These are phyloP conservation scores for Phenganax stokvisi DNA, from an alignment of 92 coral and sea anemone genomes.

Conservation along the genomic window DNA sequence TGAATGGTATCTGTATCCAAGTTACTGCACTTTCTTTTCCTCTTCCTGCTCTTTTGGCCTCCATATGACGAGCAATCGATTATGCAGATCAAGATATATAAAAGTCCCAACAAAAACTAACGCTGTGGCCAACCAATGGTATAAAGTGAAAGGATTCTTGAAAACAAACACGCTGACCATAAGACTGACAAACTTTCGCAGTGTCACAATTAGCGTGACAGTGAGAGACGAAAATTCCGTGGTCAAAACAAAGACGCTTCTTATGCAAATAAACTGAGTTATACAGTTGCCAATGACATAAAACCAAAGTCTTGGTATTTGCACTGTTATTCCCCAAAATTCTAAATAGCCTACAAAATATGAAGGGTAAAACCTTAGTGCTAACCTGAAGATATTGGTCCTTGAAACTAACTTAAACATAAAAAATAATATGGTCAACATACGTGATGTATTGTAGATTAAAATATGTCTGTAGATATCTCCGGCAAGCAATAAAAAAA, in stretches of 20 bases:
- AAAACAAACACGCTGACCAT: constrained; percentile 78
- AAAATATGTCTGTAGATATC: constrained; percentile 70
- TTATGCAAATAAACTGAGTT: constrained; percentile 86
- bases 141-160: constrained; percentile 73
- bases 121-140: constrained; percentile 82
- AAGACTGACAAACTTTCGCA: constrained; percentile 87
- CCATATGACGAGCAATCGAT: constrained; percentile 54
- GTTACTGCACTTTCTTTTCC: constrained; percentile 10
- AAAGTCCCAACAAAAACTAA: constrained; percentile 81
- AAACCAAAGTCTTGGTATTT: constrained; percentile 83
- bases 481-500: constrained; percentile 63
- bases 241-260: constrained; percentile 82
- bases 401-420: too few relatives aligned
- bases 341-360: constrained; percentile 56
- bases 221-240: constrained; percentile 90
- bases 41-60: constrained; percentile 32
- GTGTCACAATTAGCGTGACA: constrained; percentile 88
- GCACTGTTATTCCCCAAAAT: constrained; percentile 45
- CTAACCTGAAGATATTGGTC: not conserved
- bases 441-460: constrained; percentile 84
- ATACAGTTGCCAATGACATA: constrained; percentile 75
- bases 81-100: constrained; percentile 73
- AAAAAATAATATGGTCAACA: constrained; percentile 9
- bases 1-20: not conserved
- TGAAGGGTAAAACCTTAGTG: not conserved